phyloP scores from a whole-genome alignment of 2,888 invertebrate genomes.

The Stegophylla sp. region DNA sequence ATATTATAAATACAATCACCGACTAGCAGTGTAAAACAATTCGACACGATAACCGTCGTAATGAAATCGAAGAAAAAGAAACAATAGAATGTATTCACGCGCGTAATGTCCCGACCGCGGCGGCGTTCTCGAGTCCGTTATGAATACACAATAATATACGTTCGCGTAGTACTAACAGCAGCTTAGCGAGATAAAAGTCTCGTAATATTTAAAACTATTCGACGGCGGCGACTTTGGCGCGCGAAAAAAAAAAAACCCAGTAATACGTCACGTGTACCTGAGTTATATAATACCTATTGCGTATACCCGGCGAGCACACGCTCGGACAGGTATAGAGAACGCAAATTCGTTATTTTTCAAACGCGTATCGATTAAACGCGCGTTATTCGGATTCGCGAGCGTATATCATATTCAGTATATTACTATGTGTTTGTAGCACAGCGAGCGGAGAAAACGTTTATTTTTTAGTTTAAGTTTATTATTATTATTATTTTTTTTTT shows the following conservation, averaged over 20 bases:
- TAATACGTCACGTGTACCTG: neutral
- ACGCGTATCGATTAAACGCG: neutral
- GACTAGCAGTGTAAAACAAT: too few species aligned
- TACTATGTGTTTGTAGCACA: too few species aligned
- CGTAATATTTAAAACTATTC: neutral
- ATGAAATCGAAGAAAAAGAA: too few species aligned
- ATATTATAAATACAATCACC: too few species aligned
- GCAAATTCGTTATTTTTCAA: constrained; percentile 26
- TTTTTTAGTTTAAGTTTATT: too few species aligned
- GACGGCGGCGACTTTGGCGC: neutral
- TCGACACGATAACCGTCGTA: too few species aligned
- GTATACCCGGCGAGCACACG: neutral
- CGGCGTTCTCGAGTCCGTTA: too few species aligned
- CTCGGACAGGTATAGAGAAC: neutral
- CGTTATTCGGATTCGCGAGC: neutral
- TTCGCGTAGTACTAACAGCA: neutral
- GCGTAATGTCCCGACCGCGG: too few species aligned
- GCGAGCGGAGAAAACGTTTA: too few species aligned
- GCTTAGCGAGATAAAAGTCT: neutral
- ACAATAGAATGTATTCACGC: too few species aligned
- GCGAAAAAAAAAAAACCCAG: neutral
- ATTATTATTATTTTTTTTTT: neutral
- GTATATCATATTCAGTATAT: neutral
- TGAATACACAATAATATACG: too few species aligned
- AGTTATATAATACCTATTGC: neutral